Base-by-base conservation (phyloP, 2,113 vertebrate genomes). In the Catharus fuscescens region DNA sequence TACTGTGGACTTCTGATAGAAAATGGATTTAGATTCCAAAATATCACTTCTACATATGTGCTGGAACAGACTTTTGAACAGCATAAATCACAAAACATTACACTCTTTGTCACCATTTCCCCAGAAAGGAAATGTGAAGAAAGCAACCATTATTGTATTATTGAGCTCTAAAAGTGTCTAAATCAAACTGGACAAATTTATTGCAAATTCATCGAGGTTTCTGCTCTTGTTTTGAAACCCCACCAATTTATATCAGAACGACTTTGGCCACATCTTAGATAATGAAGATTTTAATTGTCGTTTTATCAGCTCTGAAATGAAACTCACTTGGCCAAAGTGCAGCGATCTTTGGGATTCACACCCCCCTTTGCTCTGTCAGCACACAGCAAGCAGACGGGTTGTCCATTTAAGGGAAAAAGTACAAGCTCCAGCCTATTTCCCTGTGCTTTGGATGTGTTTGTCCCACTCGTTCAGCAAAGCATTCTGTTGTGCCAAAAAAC, bases 371-470 rank as follows among this genome's bases (percentile, higher is more conserved):
- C 82, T 88, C 66, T 77, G 74, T 88, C 88, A 97, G 86, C 83
- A 79, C 54, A 90, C 71, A 76, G 59, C 53, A 90, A 52, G 16
- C 48, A 73, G 45, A 56, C 1, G 36, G 77, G 93, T 62, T 95
- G 92, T 85, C 91, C 95, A 97, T 96, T 96, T 98, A 97, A 97
- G 97, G 95, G 66, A 82, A 97, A 97, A 95, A 94, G 40, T 85
- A 82, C 82, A 93, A 77, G 89, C 96, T 81, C 83, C 86, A 86
- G 57, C 64, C 72, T 80, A 74, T 96, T 97, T 97, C 95, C 92
- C 81, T 90, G 42, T 76, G n/a, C 52, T 94, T 91, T 24, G 16
- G 84, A 73, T 94, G 76, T 90, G 95, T 96, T 93, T 95, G 59
- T 67, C 80, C 92, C 71, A 44, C 47, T 93, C 73, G 54, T 64